Evolutionary conservation across 92 coral and sea anemone species (phyloP).

Genomic region (Paramuricea clavata): DNA sequence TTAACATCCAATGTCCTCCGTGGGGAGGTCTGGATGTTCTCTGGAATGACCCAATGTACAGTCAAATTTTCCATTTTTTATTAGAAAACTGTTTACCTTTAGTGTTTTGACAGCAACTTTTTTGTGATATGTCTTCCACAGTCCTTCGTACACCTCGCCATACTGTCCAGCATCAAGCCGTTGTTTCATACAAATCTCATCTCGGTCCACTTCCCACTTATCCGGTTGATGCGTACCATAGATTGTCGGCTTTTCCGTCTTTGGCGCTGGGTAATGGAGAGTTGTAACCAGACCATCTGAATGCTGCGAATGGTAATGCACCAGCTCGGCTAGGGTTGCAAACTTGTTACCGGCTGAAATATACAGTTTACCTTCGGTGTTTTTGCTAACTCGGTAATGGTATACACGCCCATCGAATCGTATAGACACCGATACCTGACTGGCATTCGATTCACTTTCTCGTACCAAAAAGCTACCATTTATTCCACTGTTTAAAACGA

Average conservation of each 20-base stretch:
- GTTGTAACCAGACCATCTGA: slow-evolving; percentile 98
- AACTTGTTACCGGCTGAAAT: slow-evolving; percentile 91
- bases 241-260: slow-evolving; percentile 91
- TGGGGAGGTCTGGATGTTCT: too few species aligned
- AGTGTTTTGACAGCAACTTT: slow-evolving; percentile 96
- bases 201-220: slow-evolving; percentile 95
- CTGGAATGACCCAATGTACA: too few species aligned
- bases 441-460: slow-evolving; percentile 97
- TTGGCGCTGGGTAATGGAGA: slow-evolving; percentile 96
- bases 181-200: slow-evolving; percentile 97
- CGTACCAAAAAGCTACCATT: slow-evolving; percentile 98
- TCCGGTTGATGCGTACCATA: slow-evolving; percentile 97
- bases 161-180: slow-evolving; percentile 96
- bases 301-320: slow-evolving; percentile 96
- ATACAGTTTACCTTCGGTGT: slow-evolving; percentile 82
- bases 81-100: too few species aligned
- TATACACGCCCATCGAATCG: slow-evolving; percentile 97
- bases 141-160: slow-evolving; percentile 98
- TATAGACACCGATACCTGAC: slow-evolving; percentile 92
- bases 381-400: slow-evolving; percentile 91
- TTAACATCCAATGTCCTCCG: too few species aligned
- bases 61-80: too few species aligned
- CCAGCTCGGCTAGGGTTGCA: slow-evolving; percentile 89
- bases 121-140: slow-evolving; percentile 90
- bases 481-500: slow-evolving; percentile 93